Evolutionary conservation across 2,888 invertebrate genomes (phyloP).

Genomic region (Ormia ochracea): DNA sequence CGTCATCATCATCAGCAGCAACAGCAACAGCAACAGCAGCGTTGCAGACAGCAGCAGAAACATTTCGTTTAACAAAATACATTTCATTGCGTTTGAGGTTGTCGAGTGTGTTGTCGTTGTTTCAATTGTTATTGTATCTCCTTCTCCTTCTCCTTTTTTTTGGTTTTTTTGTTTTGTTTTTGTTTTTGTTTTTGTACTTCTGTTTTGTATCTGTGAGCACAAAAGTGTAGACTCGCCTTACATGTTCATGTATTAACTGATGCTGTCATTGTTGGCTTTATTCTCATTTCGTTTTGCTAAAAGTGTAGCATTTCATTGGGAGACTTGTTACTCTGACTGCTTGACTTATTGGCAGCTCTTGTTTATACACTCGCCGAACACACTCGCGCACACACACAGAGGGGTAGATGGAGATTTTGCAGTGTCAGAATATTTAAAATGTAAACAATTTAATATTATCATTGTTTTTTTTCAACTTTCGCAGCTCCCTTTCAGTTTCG

Average conservation of each 20-base stretch:
- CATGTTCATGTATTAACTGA: conserved; percentile 56
- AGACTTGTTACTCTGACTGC: conserved; percentile 37
- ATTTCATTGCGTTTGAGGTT: conserved; percentile 11
- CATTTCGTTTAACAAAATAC: conserved; percentile 34
- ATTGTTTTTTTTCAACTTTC: background rate
- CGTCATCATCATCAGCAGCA: conserved; percentile 16
- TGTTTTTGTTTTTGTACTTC: background rate
- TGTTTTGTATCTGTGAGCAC: conserved; percentile 9
- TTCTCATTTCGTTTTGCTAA: conserved; percentile 2
- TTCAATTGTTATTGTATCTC: background rate
- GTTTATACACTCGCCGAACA: conserved; percentile 17
- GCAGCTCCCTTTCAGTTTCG: background rate
- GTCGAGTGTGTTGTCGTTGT: conserved; percentile 13
- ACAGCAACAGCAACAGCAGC: no score
- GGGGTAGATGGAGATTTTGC: conserved; percentile 13
- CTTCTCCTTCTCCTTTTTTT: no score
- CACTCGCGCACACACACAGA: no score
- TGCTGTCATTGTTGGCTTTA: conserved; percentile 39
- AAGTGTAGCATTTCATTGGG: conserved; percentile 20
- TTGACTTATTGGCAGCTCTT: conserved; percentile 55
- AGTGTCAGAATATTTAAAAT: conserved; percentile 58
- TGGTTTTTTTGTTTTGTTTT: no score
- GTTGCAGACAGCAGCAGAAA: no score
- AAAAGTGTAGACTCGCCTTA: conserved; percentile 46
- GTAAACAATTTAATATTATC: conserved; percentile 57